Evolutionary conservation across 2,113 vertebrate species (phyloP).

Genomic region (Porphyrio hochstetteri): DNA sequence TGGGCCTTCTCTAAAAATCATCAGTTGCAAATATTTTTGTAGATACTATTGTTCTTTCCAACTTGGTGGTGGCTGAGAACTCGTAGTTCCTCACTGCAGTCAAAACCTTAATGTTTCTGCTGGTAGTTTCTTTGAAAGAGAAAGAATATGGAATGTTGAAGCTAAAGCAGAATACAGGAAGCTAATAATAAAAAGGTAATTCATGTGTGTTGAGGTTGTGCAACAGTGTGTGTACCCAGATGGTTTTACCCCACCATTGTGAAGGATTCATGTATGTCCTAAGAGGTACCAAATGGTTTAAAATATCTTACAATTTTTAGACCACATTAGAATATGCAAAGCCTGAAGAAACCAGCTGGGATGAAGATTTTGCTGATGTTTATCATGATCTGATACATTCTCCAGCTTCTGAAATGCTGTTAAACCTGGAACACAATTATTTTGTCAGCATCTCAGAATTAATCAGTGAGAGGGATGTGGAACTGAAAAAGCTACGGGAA

Average conservation of each 20-base stretch:
- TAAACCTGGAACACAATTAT: slow-evolving; percentile 98
- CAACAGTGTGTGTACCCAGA: neutral
- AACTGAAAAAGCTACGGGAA: slow-evolving; percentile 93
- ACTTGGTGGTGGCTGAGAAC: neutral
- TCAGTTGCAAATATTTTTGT: neutral
- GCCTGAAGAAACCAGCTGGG: slow-evolving; percentile 94
- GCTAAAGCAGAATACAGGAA: neutral
- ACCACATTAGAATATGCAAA: slow-evolving; percentile 88
- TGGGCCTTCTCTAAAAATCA: neutral
- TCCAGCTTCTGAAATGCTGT: slow-evolving; percentile 92
- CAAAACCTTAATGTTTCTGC: neutral
- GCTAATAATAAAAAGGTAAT: neutral
- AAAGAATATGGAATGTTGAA: neutral
- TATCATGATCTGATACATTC: slow-evolving; percentile 99
- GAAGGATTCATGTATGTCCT: neutral
- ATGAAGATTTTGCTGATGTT: slow-evolving; percentile 96
- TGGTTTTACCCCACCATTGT: neutral
- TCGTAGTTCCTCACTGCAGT: neutral
- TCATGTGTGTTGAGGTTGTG: neutral
- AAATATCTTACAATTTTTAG: slow-evolving; percentile 64
- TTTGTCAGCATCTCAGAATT: slow-evolving; percentile 97
- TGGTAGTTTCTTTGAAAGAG: neutral
- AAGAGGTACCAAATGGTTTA: neutral
- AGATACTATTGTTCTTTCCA: neutral
- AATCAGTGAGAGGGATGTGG: slow-evolving; percentile 95